These are phyloP conservation scores for Lypha dubia DNA, from an alignment of 2,888 invertebrate genomes.

Conservation along the genomic window DNA sequence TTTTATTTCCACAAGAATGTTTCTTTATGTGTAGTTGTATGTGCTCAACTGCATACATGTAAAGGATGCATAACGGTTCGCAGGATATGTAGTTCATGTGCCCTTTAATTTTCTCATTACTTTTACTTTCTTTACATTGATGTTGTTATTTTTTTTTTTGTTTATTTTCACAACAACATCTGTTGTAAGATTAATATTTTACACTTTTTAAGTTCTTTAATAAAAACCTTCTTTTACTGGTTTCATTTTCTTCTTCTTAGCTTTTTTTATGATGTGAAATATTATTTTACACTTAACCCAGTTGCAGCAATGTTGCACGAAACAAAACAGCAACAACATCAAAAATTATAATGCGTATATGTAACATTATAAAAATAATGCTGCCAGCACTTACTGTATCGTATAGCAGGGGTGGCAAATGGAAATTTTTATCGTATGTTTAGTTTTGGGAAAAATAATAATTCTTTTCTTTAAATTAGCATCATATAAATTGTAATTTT, in stretches of 20 bases:
- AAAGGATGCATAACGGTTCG: not conserved
- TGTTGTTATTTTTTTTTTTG: not conserved
- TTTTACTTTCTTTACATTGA: slow-evolving; percentile 4
- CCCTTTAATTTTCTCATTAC: slow-evolving; percentile 1
- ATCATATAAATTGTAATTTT: too few species aligned
- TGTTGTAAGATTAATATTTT: slow-evolving; percentile 57
- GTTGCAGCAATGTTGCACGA: slow-evolving; percentile 48
- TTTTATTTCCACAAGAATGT: too few species aligned
- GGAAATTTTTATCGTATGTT: too few species aligned
- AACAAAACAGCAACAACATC: slow-evolving; percentile 24
- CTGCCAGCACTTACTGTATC: not conserved
- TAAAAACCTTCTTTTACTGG: slow-evolving; percentile 35
- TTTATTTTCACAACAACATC: slow-evolving; percentile 35
- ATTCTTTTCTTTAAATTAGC: too few species aligned
- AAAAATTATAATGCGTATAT: slow-evolving; percentile 33
- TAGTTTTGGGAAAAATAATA: too few species aligned
- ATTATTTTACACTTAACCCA: slow-evolving; percentile 67
- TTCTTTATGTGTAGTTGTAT: too few species aligned
- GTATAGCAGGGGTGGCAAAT: too few species aligned
- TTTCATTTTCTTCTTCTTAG: not conserved
- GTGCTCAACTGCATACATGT: too few species aligned
- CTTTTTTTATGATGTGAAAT: slow-evolving; percentile 1
- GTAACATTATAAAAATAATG: slow-evolving; percentile 14
- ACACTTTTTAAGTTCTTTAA: slow-evolving; percentile 32
- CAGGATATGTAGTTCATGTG: not conserved